phyloP scores from a whole-genome alignment of 2,797 vertebrate genomes.

The Enteromius anoplus region DNA sequence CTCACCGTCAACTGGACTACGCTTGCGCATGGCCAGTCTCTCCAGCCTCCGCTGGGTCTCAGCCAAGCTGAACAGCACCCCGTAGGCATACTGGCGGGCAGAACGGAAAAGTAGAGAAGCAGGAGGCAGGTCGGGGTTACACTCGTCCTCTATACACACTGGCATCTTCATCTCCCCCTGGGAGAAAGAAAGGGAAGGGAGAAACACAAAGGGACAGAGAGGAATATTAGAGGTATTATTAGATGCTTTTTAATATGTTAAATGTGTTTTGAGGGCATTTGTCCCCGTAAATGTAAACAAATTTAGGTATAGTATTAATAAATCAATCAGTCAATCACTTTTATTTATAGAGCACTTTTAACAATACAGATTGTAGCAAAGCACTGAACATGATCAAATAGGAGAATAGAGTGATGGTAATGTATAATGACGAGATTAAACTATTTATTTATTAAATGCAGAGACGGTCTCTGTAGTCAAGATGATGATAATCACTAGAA shows the following conservation, averaged over 20 bases:
- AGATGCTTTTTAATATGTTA: background rate
- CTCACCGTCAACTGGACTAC: conserved; percentile 83
- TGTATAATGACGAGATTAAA: no score
- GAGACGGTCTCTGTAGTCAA: no score
- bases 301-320: background rate
- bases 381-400: no score
- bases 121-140: conserved; percentile 88
- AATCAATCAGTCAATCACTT: no score
- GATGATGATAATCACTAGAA: no score
- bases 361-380: no score
- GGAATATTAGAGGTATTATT: background rate
- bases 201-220: background rate
- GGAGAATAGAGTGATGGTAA: no score
- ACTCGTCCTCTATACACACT: conserved; percentile 92
- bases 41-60: conserved; percentile 90
- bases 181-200: background rate
- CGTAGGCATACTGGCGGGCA: conserved; percentile 87
- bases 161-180: conserved; percentile 95
- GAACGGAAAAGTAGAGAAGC: conserved; percentile 88
- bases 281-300: background rate
- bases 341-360: no score
- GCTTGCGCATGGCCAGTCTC: conserved; percentile 84
- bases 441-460: no score
- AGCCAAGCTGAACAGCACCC: conserved; percentile 91
- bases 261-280: conserved; percentile 2